Evolutionary conservation across 2,113 vertebrate genomes (phyloP).

Genomic region (Macquaria australasica): DNA sequence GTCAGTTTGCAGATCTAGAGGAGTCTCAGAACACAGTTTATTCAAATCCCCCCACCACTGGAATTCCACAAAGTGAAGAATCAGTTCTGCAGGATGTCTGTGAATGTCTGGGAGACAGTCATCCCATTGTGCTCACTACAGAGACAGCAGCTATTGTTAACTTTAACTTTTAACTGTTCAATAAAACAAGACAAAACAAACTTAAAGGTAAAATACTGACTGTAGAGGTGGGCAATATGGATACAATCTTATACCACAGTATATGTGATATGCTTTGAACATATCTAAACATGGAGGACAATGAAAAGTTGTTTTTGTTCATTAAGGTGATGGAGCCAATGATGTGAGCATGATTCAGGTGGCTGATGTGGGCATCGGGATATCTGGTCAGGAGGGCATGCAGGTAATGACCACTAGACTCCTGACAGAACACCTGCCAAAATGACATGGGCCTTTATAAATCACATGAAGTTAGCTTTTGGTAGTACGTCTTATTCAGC

Average conservation of each 20-base stretch:
- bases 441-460: background rate
- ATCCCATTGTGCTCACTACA: no score
- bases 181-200: background rate
- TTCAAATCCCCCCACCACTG: no score
- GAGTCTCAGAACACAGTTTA: no score
- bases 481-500: background rate
- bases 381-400: conserved; percentile 97
- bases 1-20: no score
- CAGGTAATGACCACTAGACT: conserved; percentile 83
- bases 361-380: conserved; percentile 94
- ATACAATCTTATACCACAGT: background rate
- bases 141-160: background rate
- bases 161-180: background rate
- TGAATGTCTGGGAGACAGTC: no score
- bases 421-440: background rate
- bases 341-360: conserved; percentile 98
- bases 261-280: background rate
- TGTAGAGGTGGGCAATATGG: background rate
- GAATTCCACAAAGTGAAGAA: no score
- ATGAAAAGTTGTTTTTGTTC: background rate
- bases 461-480: background rate
- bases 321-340: conserved; percentile 93
- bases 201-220: no score
- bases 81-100: no score
- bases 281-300: background rate